Base-by-base conservation (phyloP, 1,140 invertebrate genomes). In the Neuroterus valhalla region DNA sequence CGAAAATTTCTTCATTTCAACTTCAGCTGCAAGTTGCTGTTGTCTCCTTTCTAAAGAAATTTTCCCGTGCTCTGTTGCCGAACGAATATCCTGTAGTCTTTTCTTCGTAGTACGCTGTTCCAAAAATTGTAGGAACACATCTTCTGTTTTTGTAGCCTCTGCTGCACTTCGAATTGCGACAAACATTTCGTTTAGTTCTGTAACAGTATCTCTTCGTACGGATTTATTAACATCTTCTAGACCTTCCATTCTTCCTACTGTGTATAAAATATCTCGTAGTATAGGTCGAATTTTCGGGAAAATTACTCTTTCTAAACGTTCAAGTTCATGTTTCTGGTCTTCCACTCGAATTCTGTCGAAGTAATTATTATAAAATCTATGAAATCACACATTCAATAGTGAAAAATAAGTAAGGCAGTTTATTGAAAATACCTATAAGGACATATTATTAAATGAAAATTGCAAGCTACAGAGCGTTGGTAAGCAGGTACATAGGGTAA, bases 1-100 rank as follows among this genome's bases (percentile, higher is more conserved):
- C 0, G 94, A 93, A 86, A 95, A 96, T 86, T 95, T 96, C 48
- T 93, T 93, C 42, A 92, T 92, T 80, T 96, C 95, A 26, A 96
- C 90, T 85, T 96, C 93, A 0, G 90, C 91, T 70, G 91, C 91
- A n/a, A 95, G 87, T 2, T 91, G 87, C 62, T 95, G 93, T 69
- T 93, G 92, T n/a, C 91, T 92, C 31, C 91, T 91, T 85, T 96
- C 95, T 50, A 96, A 82, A 31, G 88, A 85, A 50, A 93, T 91
- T 82, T 96, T 96, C 81, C 96, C 93, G 12, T 93, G 90, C 82
- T 96, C 95, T 0, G 93, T 93, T 2, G 91, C 92, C 17, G 91
- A 90, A 74, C 94, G 92, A 75, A 96, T 90, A 80, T 93, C 93
- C 66, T 91, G 92, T 5, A 96, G 86, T 46, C 94, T 91, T 38